Percentiles rank a stretch among this genome's conserved stretches.
phyloP scores from a whole-genome alignment of 2,113 vertebrate genomes.

The Mystacornis crossleyi region DNA sequence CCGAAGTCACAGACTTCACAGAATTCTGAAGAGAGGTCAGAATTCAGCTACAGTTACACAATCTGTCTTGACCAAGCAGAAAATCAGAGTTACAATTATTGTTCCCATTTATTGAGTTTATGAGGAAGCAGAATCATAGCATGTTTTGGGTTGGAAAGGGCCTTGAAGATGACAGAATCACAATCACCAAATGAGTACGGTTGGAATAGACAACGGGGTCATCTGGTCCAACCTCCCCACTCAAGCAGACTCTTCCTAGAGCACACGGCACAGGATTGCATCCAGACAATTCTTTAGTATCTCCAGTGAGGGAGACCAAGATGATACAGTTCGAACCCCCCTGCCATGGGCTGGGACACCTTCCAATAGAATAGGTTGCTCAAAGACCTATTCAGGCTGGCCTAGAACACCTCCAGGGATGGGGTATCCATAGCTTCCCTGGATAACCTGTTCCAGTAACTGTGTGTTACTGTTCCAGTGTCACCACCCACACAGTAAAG shows the following conservation, averaged over 20 bases:
- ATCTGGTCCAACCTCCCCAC: background rate
- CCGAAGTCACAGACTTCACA: background rate
- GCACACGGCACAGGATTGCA: background rate
- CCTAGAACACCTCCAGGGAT: background rate
- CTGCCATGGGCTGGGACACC: background rate
- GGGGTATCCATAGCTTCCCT: background rate
- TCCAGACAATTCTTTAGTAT: background rate
- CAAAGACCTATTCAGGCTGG: background rate
- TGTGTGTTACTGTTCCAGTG: too few relatives aligned
- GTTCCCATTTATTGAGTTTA: background rate
- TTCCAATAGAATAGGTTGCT: background rate
- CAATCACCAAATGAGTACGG: background rate
- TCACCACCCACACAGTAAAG: background rate
- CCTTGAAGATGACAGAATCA: background rate
- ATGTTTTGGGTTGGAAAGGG: background rate
- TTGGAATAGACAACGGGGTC: background rate
- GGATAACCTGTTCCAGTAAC: too few relatives aligned
- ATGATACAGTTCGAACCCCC: accelerated
- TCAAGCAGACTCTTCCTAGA: background rate
- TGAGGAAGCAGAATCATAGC: background rate
- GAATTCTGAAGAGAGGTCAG: background rate
- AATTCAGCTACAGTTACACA: background rate
- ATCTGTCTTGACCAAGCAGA: background rate
- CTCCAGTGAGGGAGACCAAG: background rate
- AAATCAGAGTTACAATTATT: background rate